Evolutionary conservation across 23 tunicate species (phyloP).

Genomic region (Aplidium turbinatum): DNA sequence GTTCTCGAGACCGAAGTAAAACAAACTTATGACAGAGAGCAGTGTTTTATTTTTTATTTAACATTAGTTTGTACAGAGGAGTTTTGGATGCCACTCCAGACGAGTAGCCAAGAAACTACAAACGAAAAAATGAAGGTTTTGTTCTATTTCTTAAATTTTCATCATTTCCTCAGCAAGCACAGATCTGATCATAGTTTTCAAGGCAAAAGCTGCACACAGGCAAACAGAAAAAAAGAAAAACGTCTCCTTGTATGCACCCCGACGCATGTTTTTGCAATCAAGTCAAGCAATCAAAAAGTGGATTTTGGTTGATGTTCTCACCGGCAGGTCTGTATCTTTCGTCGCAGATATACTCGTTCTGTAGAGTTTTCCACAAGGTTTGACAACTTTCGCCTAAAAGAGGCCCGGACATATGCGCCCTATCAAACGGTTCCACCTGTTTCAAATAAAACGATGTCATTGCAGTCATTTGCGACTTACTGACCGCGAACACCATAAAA

Average conservation of each 20-base stretch:
- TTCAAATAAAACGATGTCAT: neutral
- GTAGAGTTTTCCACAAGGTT: slow-evolving; percentile 61
- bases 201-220: neutral
- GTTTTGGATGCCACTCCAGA: too few relatives aligned
- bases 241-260: too few relatives aligned
- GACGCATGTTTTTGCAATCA: too few relatives aligned
- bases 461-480: too few relatives aligned
- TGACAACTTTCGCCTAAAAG: slow-evolving; percentile 40
- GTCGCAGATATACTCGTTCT: slow-evolving; percentile 61
- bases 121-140: too few relatives aligned
- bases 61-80: too few relatives aligned
- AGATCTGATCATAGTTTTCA: neutral
- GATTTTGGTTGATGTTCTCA: too few relatives aligned
- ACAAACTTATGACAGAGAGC: neutral
- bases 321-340: slow-evolving; percentile 77
- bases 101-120: too few relatives aligned
- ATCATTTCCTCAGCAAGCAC: neutral
- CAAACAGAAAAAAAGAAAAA: too few relatives aligned
- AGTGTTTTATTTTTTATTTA: too few relatives aligned
- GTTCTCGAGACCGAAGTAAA: neutral
- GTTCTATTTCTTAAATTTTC: neutral
- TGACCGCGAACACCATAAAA: too few relatives aligned
- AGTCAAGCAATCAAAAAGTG: too few relatives aligned
- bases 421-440: slow-evolving; percentile 70
- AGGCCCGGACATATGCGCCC: slow-evolving; percentile 55